These are phyloP conservation scores for Oscheius sp. DNA, from an alignment of 2,888 invertebrate genomes.

Conservation along the genomic window DNA sequence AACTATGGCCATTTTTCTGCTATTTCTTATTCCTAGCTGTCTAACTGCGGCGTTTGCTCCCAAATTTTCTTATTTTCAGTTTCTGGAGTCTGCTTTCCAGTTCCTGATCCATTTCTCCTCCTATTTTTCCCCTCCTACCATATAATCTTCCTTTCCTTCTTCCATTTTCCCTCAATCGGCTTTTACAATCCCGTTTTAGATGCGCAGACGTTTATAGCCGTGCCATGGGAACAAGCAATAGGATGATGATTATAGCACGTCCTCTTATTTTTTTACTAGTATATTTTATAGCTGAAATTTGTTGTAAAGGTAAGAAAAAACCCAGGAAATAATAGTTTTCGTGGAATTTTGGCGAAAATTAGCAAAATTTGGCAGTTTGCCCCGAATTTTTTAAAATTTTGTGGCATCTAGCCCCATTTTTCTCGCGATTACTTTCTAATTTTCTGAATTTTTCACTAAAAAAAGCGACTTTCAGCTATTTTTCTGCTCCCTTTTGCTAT, in stretches of 20 bases:
- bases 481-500: not conserved
- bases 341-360: not conserved
- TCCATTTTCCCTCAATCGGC: too few relatives aligned
- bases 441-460: not conserved
- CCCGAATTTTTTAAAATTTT: too few relatives aligned
- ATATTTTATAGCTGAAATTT: not conserved
- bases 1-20: too few relatives aligned
- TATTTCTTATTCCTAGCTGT: constrained; percentile 1
- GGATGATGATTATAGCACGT: not conserved
- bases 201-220: not conserved
- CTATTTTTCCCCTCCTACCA: not conserved
- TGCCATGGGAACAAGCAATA: not conserved
- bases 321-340: too few relatives aligned
- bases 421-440: not conserved
- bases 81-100: too few relatives aligned
- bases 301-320: not conserved
- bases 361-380: too few relatives aligned
- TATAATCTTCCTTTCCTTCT: not conserved
- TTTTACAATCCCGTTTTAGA: not conserved
- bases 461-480: not conserved
- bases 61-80: not conserved
- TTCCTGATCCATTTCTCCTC: not conserved
- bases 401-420: too few relatives aligned
- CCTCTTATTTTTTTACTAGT: constrained; percentile 14
- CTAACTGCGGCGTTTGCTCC: constrained; percentile 17